Evolutionary conservation across 2,888 invertebrate genomes (phyloP).

Genomic region (Conchocele bisecta): DNA sequence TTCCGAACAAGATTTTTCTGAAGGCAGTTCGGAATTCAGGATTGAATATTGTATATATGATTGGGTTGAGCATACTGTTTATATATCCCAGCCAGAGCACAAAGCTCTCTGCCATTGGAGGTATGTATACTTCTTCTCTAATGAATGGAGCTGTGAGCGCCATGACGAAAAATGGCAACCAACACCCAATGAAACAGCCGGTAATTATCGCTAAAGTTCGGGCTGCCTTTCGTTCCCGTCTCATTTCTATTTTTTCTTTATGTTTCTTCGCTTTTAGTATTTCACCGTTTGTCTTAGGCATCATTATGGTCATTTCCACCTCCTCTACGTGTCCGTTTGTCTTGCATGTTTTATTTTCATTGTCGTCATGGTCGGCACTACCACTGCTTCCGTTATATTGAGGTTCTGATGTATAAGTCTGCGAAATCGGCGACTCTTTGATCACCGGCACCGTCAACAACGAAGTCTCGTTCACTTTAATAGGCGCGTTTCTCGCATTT

Average conservation of each 20-base stretch:
- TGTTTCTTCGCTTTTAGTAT: constrained; percentile 58
- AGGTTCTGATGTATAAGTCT: constrained; percentile 39
- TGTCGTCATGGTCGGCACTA: constrained; percentile 58
- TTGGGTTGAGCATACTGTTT: constrained; percentile 95
- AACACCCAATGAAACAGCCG: constrained; percentile 94
- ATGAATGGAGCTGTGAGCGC: constrained; percentile 93
- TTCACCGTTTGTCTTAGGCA: constrained; percentile 55
- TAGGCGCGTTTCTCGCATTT: not conserved
- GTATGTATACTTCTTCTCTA: constrained; percentile 80
- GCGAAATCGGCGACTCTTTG: constrained; percentile 42
- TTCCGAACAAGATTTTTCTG: constrained; percentile 88
- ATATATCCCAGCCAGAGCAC: constrained; percentile 94
- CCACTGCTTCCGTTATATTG: constrained; percentile 46
- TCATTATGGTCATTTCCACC: constrained; percentile 34
- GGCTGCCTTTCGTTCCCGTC: constrained; percentile 82
- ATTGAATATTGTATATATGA: constrained; percentile 96
- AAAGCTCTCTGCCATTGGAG: constrained; percentile 79
- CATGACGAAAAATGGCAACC: constrained; percentile 97
- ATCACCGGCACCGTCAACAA: constrained; percentile 48
- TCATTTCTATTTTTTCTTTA: constrained; percentile 81
- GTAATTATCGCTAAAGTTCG: constrained; percentile 87
- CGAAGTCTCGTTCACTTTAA: constrained; percentile 48
- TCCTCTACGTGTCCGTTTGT: constrained; percentile 54
- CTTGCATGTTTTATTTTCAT: constrained; percentile 56
- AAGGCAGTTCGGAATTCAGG: constrained; percentile 96